Conservation (phyloP, 1,140 invertebrate genomes). For the Ceratoteleas bidentatus region DNA sequence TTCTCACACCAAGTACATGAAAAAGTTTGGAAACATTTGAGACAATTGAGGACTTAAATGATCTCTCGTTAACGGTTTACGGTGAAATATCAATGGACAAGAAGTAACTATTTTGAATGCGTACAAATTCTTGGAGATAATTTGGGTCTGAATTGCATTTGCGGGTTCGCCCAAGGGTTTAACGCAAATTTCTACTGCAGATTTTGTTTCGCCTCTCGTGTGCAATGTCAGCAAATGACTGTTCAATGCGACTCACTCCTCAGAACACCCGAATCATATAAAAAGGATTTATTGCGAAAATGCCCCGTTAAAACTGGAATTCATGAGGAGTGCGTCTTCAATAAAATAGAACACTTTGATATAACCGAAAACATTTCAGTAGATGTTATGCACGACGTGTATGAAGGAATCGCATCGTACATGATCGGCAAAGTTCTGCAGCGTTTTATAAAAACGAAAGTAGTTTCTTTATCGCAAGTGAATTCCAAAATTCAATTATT, state of each 20-base stretch:
- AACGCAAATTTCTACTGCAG: too few relatives aligned
- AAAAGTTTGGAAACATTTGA: constrained; percentile 46
- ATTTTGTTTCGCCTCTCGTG: too few relatives aligned
- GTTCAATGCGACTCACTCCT: background rate
- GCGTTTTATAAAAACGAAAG: constrained; percentile 35
- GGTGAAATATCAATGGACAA: constrained; percentile 7
- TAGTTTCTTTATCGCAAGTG: constrained; percentile 36
- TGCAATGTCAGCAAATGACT: too few relatives aligned
- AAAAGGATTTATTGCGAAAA: too few relatives aligned
- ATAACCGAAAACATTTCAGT: constrained; percentile 39
- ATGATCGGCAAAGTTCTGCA: constrained; percentile 35
- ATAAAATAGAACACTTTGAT: constrained; percentile 34
- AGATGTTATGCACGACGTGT: constrained; percentile 44
- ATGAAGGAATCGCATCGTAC: constrained; percentile 37
- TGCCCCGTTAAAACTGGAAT: background rate
- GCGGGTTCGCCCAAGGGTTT: too few relatives aligned
- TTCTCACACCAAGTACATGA: constrained; percentile 25
- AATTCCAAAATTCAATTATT: constrained; percentile 51
- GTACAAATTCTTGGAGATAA: background rate
- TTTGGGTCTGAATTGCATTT: too few relatives aligned
- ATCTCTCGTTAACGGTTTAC: constrained; percentile 12
- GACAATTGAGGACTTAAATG: constrained; percentile 19
- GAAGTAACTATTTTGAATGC: constrained; percentile 21
- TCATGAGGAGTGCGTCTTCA: constrained; percentile 43
- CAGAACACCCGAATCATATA: background rate